A percentile compares a stretch with the other conserved stretches of the same genome.
These are phyloP conservation scores for Melanerpes aurifrons DNA, from an alignment of 2,113 vertebrate species.

Conservation along the genomic window DNA sequence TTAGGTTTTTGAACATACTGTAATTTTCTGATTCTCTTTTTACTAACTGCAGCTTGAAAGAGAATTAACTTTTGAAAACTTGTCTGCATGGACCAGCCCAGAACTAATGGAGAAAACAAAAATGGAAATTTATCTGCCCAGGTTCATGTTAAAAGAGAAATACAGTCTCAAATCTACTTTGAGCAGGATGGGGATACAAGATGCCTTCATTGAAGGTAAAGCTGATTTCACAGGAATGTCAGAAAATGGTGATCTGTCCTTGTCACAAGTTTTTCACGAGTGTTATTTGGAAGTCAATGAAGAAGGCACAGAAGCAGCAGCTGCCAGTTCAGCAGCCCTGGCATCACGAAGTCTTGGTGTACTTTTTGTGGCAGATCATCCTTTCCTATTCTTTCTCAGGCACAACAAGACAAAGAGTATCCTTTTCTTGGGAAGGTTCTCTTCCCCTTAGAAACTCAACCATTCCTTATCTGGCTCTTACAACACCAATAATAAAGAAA, in stretches of 20 bases:
- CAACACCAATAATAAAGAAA: not conserved
- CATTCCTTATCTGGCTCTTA: not conserved
- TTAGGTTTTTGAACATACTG: not conserved
- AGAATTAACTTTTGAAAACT: conserved; percentile 79
- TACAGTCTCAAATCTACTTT: conserved; percentile 81
- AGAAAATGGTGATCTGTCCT: conserved; percentile 54
- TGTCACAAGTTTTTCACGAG: conserved; percentile 80
- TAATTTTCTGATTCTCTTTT: conserved; percentile 20
- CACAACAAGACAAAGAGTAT: conserved; percentile 80
- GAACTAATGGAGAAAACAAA: conserved; percentile 75
- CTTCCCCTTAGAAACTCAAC: conserved; percentile 73
- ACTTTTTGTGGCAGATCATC: conserved; percentile 86
- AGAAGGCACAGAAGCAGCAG: conserved; percentile 80
- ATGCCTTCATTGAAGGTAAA: conserved; percentile 68
- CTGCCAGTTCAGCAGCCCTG: conserved; percentile 72
- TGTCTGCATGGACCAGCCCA: conserved; percentile 82
- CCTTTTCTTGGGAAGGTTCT: conserved; percentile 84
- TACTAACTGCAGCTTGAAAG: conserved; percentile 80
- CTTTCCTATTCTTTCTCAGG: conserved; percentile 90
- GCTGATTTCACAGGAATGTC: conserved; percentile 79
- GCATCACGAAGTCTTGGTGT: conserved; percentile 74
- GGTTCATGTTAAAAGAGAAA: conserved; percentile 82
- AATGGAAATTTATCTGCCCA: conserved; percentile 80
- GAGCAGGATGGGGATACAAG: conserved; percentile 77
- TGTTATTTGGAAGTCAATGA: conserved; percentile 77